A percentile compares a stretch with the other conserved stretches of the same genome.
These are phyloP conservation scores for Catocala fraxini DNA, from an alignment of 2,888 invertebrate genomes.

Conservation along the genomic window DNA sequence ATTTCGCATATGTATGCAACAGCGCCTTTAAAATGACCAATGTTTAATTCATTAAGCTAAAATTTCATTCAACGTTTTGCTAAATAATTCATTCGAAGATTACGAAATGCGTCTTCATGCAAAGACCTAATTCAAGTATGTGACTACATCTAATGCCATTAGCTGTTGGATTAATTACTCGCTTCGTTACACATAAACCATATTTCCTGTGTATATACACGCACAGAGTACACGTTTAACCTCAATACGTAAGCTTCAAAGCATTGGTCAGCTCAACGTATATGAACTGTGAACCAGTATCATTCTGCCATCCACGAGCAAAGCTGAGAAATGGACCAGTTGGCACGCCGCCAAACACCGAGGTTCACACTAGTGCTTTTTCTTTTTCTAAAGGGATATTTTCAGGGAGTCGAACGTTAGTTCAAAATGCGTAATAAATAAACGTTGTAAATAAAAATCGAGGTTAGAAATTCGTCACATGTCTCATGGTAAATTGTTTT, in stretches of 20 bases:
- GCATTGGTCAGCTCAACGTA: slow-evolving; percentile 75
- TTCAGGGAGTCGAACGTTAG: slow-evolving; percentile 56
- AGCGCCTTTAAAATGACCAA: slow-evolving; percentile 1
- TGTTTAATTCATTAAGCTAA: slow-evolving; percentile 14
- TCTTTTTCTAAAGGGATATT: slow-evolving; percentile 65
- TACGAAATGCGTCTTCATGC: slow-evolving; percentile 52
- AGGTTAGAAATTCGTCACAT: slow-evolving; percentile 75
- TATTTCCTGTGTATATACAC: slow-evolving; percentile 70
- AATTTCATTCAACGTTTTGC: slow-evolving; percentile 39
- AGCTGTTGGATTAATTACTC: slow-evolving; percentile 77
- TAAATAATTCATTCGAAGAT: slow-evolving; percentile 47
- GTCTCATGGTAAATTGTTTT: slow-evolving; percentile 74
- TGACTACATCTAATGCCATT: slow-evolving; percentile 67
- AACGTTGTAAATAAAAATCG: slow-evolving; percentile 69
- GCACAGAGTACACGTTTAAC: slow-evolving; percentile 69
- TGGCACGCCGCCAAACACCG: slow-evolving; percentile 74
- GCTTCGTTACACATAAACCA: slow-evolving; percentile 75
- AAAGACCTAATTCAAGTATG: slow-evolving; percentile 53
- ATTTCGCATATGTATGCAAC: slow-evolving; percentile 3
- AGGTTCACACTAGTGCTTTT: slow-evolving; percentile 61
- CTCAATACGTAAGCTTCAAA: slow-evolving; percentile 79
- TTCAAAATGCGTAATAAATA: slow-evolving; percentile 63
- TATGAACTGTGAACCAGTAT: slow-evolving; percentile 83
- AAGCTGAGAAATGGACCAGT: slow-evolving; percentile 79
- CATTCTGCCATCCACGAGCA: slow-evolving; percentile 69